Conservation (phyloP, 37 sponge, comb jelly and placozoan genomes). For the Mnemiopsis leidyi region DNA sequence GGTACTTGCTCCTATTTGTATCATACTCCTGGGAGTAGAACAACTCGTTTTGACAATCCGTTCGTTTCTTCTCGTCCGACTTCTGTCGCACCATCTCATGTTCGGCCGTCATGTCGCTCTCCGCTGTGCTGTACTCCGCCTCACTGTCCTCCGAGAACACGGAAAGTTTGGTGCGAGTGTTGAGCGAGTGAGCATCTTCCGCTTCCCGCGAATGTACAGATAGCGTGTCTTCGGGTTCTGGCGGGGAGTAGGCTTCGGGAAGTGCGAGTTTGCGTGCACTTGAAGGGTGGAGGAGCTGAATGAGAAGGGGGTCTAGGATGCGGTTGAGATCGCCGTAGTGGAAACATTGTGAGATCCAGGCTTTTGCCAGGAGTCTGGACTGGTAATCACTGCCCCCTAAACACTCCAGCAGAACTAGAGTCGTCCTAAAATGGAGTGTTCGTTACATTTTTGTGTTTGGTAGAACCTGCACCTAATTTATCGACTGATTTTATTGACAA, state of each 20-base stretch:
- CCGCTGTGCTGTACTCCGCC: constrained; percentile 40
- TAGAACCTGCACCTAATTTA: too few relatives aligned
- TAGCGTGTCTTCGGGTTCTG: not conserved
- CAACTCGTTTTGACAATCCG: constrained; percentile 60
- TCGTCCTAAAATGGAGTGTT: too few relatives aligned
- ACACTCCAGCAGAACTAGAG: constrained; percentile 33
- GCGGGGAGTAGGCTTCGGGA: not conserved
- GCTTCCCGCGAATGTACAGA: not conserved
- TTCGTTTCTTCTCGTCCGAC: constrained; percentile 28
- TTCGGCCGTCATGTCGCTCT: not conserved
- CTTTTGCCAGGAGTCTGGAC: constrained; percentile 52
- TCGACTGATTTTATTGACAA: too few relatives aligned
- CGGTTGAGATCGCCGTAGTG: constrained; percentile 68
- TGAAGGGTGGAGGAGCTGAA: constrained; percentile 66
- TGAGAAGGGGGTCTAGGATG: constrained; percentile 67
- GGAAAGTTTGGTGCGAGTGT: not conserved
- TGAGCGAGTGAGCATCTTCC: not conserved
- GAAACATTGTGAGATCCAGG: constrained; percentile 67
- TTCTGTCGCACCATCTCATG: not conserved
- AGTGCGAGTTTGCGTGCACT: constrained; percentile 33
- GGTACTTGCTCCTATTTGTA: constrained; percentile 59
- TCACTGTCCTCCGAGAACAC: constrained; percentile 39
- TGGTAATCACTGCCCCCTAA: constrained; percentile 40
- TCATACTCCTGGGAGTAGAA: constrained; percentile 45
- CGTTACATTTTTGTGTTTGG: too few relatives aligned